phyloP scores from a whole-genome alignment of 2,113 vertebrate species.

The Cryptoleucopteryx plumbea region DNA sequence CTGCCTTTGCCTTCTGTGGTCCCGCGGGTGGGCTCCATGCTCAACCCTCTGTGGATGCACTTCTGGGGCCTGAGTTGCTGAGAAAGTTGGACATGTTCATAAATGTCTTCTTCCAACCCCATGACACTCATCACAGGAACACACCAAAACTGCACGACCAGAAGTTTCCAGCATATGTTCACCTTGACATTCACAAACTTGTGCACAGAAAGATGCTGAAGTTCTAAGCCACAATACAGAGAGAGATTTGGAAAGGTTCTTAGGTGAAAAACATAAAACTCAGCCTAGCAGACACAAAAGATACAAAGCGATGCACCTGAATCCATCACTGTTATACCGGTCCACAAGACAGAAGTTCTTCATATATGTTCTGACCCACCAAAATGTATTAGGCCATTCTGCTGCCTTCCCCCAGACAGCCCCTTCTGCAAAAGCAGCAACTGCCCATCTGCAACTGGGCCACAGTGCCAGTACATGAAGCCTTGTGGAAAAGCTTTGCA shows the following conservation, averaged over 20 bases:
- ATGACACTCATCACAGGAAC: fast-evolving
- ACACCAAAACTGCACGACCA: not conserved
- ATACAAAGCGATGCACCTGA: not conserved
- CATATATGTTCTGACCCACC: not conserved
- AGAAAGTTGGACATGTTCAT: not conserved
- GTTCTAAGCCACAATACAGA: not conserved
- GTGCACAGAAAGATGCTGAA: not conserved
- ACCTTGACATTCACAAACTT: not conserved
- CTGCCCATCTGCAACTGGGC: not conserved
- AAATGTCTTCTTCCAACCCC: not conserved
- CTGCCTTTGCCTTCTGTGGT: not conserved
- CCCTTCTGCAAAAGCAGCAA: not conserved
- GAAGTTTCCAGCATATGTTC: not conserved
- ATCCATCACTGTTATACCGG: not conserved
- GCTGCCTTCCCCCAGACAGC: not conserved
- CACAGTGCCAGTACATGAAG: fast-evolving
- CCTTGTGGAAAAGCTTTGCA: not conserved
- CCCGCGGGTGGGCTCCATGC: fast-evolving
- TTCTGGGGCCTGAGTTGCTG: not conserved
- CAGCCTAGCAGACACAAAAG: not conserved
- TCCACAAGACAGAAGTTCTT: not conserved
- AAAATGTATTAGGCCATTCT: fast-evolving
- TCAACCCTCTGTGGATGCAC: fast-evolving
- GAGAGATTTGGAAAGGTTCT: not conserved
- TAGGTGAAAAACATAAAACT: not conserved